Evolutionary conservation across 1,140 invertebrate species (phyloP), one percentile per base, ranked within the genome.

Genomic region (Drosophila pseudoananassae): DNA sequence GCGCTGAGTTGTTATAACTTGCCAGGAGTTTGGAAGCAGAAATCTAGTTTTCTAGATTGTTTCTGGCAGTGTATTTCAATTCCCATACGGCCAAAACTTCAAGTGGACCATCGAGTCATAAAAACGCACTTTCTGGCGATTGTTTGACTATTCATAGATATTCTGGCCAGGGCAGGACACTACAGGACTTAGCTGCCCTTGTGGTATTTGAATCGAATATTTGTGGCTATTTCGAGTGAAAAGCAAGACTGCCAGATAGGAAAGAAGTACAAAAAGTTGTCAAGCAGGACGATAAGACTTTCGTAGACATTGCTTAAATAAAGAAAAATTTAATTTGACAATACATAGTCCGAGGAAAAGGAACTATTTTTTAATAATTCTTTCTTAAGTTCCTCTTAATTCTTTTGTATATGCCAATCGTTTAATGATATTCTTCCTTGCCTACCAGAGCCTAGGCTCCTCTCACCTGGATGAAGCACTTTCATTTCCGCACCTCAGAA

Each of bases 91-190:
- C 52, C 36, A 60, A 31, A 49, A 47, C 51, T 55, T 15, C 47
- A 63, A 74, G 66, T 69, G 69, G 68, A 46, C 17, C 73, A 77
- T 63, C 56, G 43, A 78, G 75, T 50, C 46, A 55, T 75, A 70
- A 71, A 78, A 69, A 79, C 79, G 72, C 77, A 71, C 68, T 78
- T 36, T 43, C 43, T 27, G 36, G 14, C 52, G 40, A 27, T 70
- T 59, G 36, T 43, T 43, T 3, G 49, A 40, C 14, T 55, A 31
- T 51, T 14, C 60, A 73, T 74, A 56, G 55, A 51, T 38, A 53
- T 52, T 40, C 31, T 33, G 54, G 25, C 43, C 14, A 47, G 36
- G 45, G 23, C 25, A 31, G 51, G 51, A 47, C 50, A 49, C 29
- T 47, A 29, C 61, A 43, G 31, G 31, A 50, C 57, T 50, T 31